A percentile compares a stretch with the other conserved stretches of the same genome.
Conservation (phyloP, 2,888 invertebrate species). For the Cheiracanthium punctorium region DNA sequence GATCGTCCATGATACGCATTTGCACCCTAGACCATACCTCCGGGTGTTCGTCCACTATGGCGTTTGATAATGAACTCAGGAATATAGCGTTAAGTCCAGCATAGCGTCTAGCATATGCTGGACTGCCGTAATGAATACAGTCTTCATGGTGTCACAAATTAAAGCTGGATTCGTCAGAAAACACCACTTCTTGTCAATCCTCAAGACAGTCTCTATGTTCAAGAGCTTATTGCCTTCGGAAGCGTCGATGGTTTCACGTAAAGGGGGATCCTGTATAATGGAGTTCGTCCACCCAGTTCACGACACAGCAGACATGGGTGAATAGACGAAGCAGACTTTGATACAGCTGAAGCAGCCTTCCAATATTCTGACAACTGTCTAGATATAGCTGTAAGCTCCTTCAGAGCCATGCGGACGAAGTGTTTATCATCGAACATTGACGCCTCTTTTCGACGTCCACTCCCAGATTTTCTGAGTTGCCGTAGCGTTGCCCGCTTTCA, state of each 20-base stretch:
- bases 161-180: constrained; percentile 1
- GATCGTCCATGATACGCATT: background rate
- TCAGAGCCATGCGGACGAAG: no score
- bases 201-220: background rate
- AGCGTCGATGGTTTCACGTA: background rate
- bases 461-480: background rate
- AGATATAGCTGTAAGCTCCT: no score
- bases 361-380: no score
- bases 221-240: background rate
- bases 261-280: background rate
- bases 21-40: background rate
- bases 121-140: no score
- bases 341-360: no score
- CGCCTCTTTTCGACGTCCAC: no score
- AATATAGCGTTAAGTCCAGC: background rate
- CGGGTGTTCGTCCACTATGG: background rate
- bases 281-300: background rate
- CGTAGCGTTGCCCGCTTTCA: background rate
- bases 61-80: background rate
- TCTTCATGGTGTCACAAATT: background rate
- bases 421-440: no score
- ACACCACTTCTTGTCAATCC: background rate
- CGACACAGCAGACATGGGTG: background rate
- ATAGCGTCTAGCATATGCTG: background rate
- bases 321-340: background rate